Base-by-base conservation (phyloP, 2,888 invertebrate genomes). In the Elegia similella region DNA sequence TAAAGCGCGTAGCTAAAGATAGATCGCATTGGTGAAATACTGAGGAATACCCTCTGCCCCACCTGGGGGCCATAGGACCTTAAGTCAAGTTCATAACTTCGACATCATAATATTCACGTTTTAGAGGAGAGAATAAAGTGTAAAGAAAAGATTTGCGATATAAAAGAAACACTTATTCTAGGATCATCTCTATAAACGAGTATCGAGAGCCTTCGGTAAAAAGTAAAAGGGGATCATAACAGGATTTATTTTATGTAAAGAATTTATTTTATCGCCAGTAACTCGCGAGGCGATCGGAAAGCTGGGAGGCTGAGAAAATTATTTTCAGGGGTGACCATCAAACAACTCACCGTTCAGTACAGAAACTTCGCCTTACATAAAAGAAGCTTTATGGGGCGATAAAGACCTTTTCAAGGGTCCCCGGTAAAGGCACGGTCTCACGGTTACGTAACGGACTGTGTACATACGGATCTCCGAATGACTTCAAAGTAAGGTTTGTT, bases 331-430 rank as follows among this genome's bases (percentile, higher is more conserved):
- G 81, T 80, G 84, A 84, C 86, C 88, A 86, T 86, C 84, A 80
- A 84, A 83, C 83, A 85, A 84, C 76, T 86, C 80, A 73, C 80
- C 82, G 80, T 80, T 80, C 75, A 77, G 75, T 79, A 80, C 78
- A 84, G 79, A 84, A 86, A 86, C 75, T 85, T 84, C 77, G 76
- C 75, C 76, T 76, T 74, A 76, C 82, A 84, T 88, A 84, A 88
- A 86, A 83, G 73, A 87, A 86, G 84, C 87, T 89, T 88, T 90
- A 88, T 86, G 82, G 74, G 69, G 78, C 84, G 86, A 86, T 90
- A 86, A 88, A 88, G 84, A 83, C 84, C 82, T 83, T 86, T 83
- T 80, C 82, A 86, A 80, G 85, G 82, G 81, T 38, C 78, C 70
- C 69, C 75, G 72, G 73, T 75, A 72, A 76, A 75, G 73, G 70